Percentiles rank a stretch among this genome's conserved stretches.
These are phyloP conservation scores for Microctonus brassicae DNA, from an alignment of 2,888 invertebrate species.

Conservation along the genomic window DNA sequence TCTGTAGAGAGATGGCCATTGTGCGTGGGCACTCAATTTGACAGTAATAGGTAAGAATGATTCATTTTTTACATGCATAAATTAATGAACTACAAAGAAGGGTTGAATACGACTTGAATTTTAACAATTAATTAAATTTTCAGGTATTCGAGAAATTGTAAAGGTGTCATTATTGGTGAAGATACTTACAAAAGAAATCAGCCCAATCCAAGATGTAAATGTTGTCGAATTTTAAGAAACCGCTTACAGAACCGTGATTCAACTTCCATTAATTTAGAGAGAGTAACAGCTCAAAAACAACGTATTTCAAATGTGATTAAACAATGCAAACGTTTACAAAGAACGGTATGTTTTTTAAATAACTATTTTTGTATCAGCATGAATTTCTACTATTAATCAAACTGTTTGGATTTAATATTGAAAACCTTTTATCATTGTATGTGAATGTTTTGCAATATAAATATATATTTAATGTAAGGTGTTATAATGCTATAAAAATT, in stretches of 20 bases:
- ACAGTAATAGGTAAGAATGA: not conserved
- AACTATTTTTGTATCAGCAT: too few species aligned
- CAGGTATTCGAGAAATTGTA: constrained; percentile 2
- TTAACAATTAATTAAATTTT: not conserved
- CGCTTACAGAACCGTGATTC: not conserved
- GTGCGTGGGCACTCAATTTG: not conserved
- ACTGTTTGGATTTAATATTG: too few species aligned
- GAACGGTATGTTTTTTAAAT: not conserved
- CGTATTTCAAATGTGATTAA: not conserved
- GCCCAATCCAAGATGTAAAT: constrained; percentile 7
- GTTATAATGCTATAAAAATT: too few species aligned
- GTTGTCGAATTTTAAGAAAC: constrained; percentile 5
- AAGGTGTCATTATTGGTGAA: constrained; percentile 9
- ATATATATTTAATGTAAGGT: too few species aligned
- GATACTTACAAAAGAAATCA: constrained; percentile 13
- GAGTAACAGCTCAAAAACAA: not conserved
- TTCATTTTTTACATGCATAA: too few species aligned
- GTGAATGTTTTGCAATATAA: too few species aligned
- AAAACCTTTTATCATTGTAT: too few species aligned
- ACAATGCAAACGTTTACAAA: not conserved
- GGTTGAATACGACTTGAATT: not conserved
- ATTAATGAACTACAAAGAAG: not conserved
- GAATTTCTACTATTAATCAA: too few species aligned
- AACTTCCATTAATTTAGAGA: not conserved
- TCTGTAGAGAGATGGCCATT: not conserved